Evolutionary conservation across 2,113 vertebrate species (phyloP).

Genomic region (Corapipo altera): DNA sequence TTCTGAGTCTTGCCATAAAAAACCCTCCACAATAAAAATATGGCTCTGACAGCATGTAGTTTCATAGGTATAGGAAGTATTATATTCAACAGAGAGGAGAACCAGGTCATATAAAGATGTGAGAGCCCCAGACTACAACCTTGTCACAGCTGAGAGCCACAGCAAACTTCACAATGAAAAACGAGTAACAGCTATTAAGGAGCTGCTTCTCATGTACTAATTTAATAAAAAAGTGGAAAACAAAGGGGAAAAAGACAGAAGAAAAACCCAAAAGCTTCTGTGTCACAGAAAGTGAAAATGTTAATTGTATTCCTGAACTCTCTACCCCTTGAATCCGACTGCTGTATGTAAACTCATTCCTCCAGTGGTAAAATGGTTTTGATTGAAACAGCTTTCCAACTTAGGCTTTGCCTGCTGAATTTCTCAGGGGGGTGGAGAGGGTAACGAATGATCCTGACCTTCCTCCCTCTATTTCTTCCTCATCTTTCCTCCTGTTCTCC

Average conservation of each 20-base stretch:
- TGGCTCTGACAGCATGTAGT: background rate
- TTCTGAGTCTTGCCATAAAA: background rate
- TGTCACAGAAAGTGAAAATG: background rate
- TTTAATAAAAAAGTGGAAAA: accelerated
- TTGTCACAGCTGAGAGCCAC: background rate
- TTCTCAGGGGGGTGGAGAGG: background rate
- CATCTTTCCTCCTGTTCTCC: background rate
- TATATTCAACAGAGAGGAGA: background rate
- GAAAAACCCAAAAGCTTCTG: background rate
- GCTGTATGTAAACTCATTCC: background rate
- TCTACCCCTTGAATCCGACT: background rate
- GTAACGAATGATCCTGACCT: background rate
- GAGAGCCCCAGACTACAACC: background rate
- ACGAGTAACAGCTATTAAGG: background rate
- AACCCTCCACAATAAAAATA: background rate
- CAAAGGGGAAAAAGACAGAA: background rate
- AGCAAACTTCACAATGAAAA: background rate
- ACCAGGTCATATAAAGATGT: accelerated
- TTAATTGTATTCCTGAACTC: background rate
- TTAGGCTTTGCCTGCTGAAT: slow-evolving; percentile 6
- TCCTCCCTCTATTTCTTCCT: background rate
- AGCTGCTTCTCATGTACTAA: background rate
- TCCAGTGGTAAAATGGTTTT: background rate
- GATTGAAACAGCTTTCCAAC: slow-evolving; percentile 33
- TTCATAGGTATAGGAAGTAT: background rate